These are phyloP conservation scores for Ophion ellenae DNA, from an alignment of 2,888 invertebrate genomes.

Conservation along the genomic window DNA sequence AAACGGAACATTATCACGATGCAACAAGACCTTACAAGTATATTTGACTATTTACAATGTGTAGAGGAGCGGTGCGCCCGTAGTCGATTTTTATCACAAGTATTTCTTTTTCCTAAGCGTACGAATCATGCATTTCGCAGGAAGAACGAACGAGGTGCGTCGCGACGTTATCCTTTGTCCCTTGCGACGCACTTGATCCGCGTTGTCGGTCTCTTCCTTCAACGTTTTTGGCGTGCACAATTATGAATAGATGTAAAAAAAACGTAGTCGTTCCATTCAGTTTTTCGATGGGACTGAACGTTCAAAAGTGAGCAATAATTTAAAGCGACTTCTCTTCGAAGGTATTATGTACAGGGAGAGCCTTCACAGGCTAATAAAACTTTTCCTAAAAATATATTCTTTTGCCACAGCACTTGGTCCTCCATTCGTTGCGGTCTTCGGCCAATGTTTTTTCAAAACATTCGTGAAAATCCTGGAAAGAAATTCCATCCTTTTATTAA, in stretches of 20 bases:
- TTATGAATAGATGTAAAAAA: background rate
- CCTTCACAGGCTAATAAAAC: slow-evolving; percentile 33
- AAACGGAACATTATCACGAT: slow-evolving; percentile 5
- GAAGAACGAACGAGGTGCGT: background rate
- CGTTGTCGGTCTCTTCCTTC: slow-evolving; percentile 4
- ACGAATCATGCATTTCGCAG: slow-evolving; percentile 5
- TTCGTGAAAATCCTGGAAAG: slow-evolving; percentile 54
- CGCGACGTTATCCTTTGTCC: background rate
- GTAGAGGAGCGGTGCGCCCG: background rate
- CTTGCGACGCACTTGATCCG: background rate
- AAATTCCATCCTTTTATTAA: background rate
- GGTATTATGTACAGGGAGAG: slow-evolving; percentile 48
- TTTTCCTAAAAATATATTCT: slow-evolving; percentile 14
- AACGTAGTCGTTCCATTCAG: background rate
- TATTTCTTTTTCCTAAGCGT: background rate
- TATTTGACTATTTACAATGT: background rate
- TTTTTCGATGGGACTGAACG: background rate
- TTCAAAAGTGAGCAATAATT: background rate
- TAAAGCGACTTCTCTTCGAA: slow-evolving; percentile 7
- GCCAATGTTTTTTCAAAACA: slow-evolving; percentile 33
- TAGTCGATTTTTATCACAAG: slow-evolving; percentile 19
- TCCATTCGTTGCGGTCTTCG: background rate
- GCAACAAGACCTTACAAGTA: background rate
- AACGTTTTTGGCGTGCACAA: slow-evolving; percentile 25
- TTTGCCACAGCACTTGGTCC: background rate